Base-by-base conservation (phyloP, 2,113 vertebrate species). In the Vanacampus margaritifer region DNA sequence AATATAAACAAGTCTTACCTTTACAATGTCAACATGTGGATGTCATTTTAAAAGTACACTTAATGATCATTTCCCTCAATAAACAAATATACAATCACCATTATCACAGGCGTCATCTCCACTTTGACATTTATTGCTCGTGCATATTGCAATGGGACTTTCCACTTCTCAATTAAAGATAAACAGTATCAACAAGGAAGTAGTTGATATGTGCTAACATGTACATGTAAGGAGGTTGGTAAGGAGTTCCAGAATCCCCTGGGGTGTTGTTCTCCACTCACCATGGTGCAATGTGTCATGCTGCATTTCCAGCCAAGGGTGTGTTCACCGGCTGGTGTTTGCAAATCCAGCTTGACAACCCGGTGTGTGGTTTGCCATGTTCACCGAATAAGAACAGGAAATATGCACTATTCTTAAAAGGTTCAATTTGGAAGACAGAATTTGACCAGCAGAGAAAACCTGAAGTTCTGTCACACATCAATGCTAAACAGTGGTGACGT, bases 271-370 rank as follows among this genome's bases (percentile, higher is more conserved):
- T 61, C 37, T 67, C 64, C 69, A 43, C 48, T 48, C 24, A 48
- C 65, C 14, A 1, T 1, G 11, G 53, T 71, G 17, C 62, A 74
- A 71, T 64, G 54, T 39, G 71, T 37, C 62, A 78, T 63, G 23
- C 68, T 68, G 76, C n/a, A 26, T 66, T 69, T 71, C 63, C 32
- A 72, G 57, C 68, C 3, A 8, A 57, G 56, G 74, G 78, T 19
- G 56, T 84, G 76, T 69, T 76, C 65, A 63, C n/a, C 35, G 61
- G 39, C 64, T 72, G 60, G 74, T 68, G 74, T 74, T 54, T 54
- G 51, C 24, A 45, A 66, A 56, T 67, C 10, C 50, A 60, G 32
- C 53, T 64, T 56, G 36, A 67, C 32, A 66, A 67, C 54, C 48
- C 23, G 10, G 9, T 36, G 6, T 51, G 32, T 24, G 11, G 11